Evolutionary conservation across 64 coral and sea anemone genomes (phyloP), one percentile per base, ranked within the genome.

Genomic region (Stylophora pistillata): DNA sequence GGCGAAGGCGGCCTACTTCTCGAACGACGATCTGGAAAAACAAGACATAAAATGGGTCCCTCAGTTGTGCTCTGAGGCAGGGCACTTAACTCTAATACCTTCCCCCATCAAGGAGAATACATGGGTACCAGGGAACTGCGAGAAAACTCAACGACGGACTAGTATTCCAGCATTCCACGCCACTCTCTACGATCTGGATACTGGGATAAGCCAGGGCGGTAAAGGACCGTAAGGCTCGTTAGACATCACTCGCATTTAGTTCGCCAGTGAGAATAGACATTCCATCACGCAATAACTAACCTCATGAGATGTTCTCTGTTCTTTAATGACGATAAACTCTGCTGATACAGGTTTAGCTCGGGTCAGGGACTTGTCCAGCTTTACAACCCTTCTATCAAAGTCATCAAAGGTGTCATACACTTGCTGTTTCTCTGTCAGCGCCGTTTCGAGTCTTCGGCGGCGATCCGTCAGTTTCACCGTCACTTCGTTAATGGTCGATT

Each of bases 341-440:
- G 95, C 87, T 15, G 95, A 96, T 71, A 96, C 95, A 17, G 95
- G 91, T 41, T 93, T 96, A 10, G 95, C 95, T 25, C 90, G 91
- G 25, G 81, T 52, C 58, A 96, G 61, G 3, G 86, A 78, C 57
- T 93, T 96, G 66, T 96, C 91, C 82, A 96, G 52, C 68, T 89
- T 88, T 2, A 60, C 69, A 3, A 96, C 76, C 37, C 95, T 84
- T 53, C 85, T 90, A 21, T 79, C 92, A 63, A 96, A 96, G 61
- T 96, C 78, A 69, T 84, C 87, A 31, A 96, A 86, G 47, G 95
- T 96, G 12, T 93, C 92, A 83, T 87, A 85, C 64, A 96, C 81
- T 33, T 88, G 83, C 27, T 96, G 89, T 25, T 89, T 93, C 52
- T 96, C 95, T 53, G 95, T 93, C 57, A 96, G 76, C n/a, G 95